Evolutionary conservation across 1,140 invertebrate genomes (phyloP).

Genomic region (Panagrolaimus sp.): DNA sequence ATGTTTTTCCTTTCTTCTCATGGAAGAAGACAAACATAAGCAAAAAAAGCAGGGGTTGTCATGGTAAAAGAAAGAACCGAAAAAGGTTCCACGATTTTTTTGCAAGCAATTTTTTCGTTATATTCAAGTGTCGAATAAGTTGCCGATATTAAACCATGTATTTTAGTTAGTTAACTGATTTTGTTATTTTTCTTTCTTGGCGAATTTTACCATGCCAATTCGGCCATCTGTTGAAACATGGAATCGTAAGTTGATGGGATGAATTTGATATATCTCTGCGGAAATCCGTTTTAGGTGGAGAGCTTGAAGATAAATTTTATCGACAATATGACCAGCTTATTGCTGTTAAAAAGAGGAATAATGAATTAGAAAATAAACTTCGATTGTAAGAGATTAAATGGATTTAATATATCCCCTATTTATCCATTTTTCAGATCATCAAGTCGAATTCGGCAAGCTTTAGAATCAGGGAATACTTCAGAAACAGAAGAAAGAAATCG

Average conservation of each 20-base stretch:
- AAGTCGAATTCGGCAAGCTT: conserved; percentile 26
- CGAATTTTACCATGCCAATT: conserved; percentile 16
- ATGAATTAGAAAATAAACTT: conserved; percentile 36
- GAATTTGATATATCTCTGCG: no score
- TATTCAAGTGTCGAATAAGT: no score
- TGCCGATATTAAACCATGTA: no score
- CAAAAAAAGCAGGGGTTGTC: no score
- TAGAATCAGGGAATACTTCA: conserved; percentile 4
- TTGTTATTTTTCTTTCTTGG: no score
- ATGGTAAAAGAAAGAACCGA: no score
- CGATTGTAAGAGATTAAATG: background rate
- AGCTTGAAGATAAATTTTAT: conserved; percentile 39
- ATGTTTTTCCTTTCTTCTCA: no score
- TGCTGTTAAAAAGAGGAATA: conserved; percentile 30
- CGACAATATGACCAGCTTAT: conserved; percentile 24
- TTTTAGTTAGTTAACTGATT: no score
- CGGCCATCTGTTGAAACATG: conserved; percentile 36
- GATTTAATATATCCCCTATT: background rate
- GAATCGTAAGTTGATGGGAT: conserved; percentile 16
- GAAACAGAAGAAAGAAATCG: conserved; percentile 20
- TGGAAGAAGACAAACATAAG: no score
- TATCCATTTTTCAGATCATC: conserved; percentile 32
- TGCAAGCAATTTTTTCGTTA: no score
- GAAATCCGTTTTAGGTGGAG: background rate
- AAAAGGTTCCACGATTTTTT: no score